A percentile compares a stretch with the other conserved stretches of the same genome.
These are phyloP conservation scores for Papilio protenor DNA, from an alignment of 2,888 invertebrate species.

Conservation along the genomic window DNA sequence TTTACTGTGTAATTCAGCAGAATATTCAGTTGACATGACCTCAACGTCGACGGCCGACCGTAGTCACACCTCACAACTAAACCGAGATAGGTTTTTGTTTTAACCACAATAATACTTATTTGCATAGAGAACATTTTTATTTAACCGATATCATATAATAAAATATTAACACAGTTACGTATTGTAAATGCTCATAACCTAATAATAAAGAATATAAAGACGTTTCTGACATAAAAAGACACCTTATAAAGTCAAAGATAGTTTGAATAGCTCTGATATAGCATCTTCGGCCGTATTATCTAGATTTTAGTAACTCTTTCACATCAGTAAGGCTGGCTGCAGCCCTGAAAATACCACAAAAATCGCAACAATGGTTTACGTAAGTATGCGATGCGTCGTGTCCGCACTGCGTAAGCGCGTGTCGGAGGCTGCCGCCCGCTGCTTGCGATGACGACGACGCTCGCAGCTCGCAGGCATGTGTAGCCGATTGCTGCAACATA, in stretches of 20 bases:
- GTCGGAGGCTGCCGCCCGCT: slow-evolving; percentile 30
- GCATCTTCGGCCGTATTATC: background rate
- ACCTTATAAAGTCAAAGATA: background rate
- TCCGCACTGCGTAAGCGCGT: slow-evolving; percentile 27
- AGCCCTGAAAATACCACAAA: slow-evolving; percentile 27
- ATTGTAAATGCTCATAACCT: background rate
- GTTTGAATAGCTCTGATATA: background rate
- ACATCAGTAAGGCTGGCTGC: background rate
- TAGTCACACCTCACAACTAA: background rate
- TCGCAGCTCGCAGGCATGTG: slow-evolving; percentile 52
- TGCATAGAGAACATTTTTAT: background rate
- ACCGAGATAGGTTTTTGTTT: background rate
- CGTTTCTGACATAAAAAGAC: no score
- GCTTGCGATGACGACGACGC: slow-evolving; percentile 15
- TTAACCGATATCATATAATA: background rate
- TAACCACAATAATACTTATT: background rate
- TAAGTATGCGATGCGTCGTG: slow-evolving; percentile 32
- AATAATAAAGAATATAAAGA: background rate
- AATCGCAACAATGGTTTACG: slow-evolving; percentile 37
- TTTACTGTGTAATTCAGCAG: background rate
- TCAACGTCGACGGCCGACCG: background rate
- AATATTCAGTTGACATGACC: slow-evolving; percentile 23
- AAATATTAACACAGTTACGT: background rate
- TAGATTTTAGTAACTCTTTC: background rate
- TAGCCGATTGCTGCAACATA: slow-evolving; percentile 71